Conservation (phyloP, 2,797 vertebrate genomes). For the Pogonophryne albipinna region DNA sequence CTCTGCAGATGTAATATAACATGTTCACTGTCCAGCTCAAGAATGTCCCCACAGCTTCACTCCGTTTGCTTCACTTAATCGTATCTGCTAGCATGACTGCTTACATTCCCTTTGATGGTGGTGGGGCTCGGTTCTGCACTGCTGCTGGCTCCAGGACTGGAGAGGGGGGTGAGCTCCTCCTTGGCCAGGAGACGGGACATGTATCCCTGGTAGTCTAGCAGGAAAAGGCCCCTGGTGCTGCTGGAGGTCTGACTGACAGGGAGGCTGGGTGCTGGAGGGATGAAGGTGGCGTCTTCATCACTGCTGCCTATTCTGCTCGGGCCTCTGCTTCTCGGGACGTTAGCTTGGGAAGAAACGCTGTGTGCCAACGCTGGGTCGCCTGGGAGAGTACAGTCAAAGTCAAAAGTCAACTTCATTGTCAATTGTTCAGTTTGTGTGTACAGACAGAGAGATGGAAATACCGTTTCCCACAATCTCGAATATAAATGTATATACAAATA, state of each 20-base stretch:
- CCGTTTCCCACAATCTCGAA: no score
- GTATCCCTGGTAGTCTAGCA: constrained; percentile 87
- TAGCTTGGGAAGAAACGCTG: constrained; percentile 22
- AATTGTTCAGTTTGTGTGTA: no score
- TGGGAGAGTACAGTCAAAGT: constrained; percentile 32
- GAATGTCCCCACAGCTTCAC: background rate
- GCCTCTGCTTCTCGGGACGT: constrained; percentile 41
- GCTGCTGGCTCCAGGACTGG: constrained; percentile 81
- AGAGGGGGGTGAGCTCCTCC: constrained; percentile 61
- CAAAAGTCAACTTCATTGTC: no score
- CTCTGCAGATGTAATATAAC: background rate
- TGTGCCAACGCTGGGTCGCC: constrained; percentile 58
- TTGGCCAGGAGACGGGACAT: constrained; percentile 84
- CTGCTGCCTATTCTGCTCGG: constrained; percentile 80
- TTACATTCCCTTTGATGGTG: constrained; percentile 66
- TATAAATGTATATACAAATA: no score
- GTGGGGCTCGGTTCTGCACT: constrained; percentile 82
- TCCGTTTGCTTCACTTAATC: constrained; percentile 15
- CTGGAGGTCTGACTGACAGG: constrained; percentile 51
- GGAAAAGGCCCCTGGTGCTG: constrained; percentile 70
- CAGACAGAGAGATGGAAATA: no score
- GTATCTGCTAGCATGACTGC: constrained; percentile 10
- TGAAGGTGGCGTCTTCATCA: constrained; percentile 77
- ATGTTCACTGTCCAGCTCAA: background rate
- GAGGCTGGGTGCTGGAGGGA: constrained; percentile 39